A percentile compares a stretch with the other conserved stretches of the same genome.
phyloP scores from a whole-genome alignment of 2,888 invertebrate genomes.

The Drosophila macrospina region DNA sequence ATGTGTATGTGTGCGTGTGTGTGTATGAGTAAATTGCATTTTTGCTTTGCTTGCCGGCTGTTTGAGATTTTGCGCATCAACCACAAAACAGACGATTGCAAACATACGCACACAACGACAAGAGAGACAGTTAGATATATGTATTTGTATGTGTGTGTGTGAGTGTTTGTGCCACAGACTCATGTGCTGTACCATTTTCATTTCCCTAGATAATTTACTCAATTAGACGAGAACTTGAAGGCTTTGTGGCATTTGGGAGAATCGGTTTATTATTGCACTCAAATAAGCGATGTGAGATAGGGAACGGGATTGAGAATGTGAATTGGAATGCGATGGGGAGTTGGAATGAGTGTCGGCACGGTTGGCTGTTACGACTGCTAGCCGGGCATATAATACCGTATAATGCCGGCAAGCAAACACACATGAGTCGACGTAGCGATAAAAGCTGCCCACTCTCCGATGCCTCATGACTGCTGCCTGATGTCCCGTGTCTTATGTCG shows the following conservation, averaged over 20 bases:
- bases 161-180: constrained; percentile 33
- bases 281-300: constrained; percentile 20
- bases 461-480: neutral
- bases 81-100: constrained; percentile 50
- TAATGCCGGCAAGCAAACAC: constrained; percentile 28
- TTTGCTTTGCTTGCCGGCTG: constrained; percentile 42
- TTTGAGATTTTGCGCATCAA: constrained; percentile 62
- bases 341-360: neutral
- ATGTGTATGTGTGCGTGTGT: constrained; percentile 12
- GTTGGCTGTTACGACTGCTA: constrained; percentile 12
- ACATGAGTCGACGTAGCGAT: constrained; percentile 47
- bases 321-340: neutral
- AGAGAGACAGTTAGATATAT: constrained; percentile 25
- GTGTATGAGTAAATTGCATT: constrained; percentile 47
- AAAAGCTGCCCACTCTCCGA: constrained; percentile 42
- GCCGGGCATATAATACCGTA: constrained; percentile 18
- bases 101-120: constrained; percentile 26
- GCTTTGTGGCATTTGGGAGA: constrained; percentile 75
- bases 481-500: too few species aligned
- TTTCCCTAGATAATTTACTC: constrained; percentile 79
- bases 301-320: constrained; percentile 9
- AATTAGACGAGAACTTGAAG: constrained; percentile 75
- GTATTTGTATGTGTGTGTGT: neutral
- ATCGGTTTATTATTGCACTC: constrained; percentile 80
- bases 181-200: constrained; percentile 61